phyloP scores from a whole-genome alignment of 2,797 vertebrate species.

The Pantherophis vulpinus region DNA sequence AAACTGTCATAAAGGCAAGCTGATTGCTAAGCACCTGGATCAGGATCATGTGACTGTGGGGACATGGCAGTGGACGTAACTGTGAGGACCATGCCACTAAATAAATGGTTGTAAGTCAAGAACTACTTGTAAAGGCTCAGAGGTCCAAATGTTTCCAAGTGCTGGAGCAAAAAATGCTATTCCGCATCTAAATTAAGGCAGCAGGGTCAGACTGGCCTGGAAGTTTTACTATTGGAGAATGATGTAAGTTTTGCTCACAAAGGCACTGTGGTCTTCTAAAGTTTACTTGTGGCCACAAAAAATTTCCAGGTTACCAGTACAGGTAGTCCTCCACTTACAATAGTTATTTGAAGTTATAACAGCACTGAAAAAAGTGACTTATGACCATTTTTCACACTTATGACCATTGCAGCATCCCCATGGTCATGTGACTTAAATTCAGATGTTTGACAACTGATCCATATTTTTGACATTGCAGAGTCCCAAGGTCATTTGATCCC shows the following conservation, averaged over 20 bases:
- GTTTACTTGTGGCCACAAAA: not conserved
- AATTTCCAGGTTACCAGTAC: not conserved
- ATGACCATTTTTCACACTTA: too few species aligned
- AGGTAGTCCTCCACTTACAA: too few species aligned
- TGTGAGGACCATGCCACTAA: not conserved
- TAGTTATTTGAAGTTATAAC: too few species aligned
- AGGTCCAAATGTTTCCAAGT: not conserved
- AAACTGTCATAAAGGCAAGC: accelerated
- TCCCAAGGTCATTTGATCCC: too few species aligned
- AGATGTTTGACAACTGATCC: too few species aligned
- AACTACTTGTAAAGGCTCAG: not conserved
- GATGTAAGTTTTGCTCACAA: not conserved
- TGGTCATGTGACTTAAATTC: too few species aligned
- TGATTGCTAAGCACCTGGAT: not conserved
- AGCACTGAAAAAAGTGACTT: too few species aligned
- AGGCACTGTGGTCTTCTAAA: not conserved
- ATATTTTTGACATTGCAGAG: too few species aligned
- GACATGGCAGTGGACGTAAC: not conserved
- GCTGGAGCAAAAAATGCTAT: not conserved
- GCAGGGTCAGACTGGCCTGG: not conserved
- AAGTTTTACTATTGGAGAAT: not conserved
- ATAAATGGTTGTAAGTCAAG: not conserved
- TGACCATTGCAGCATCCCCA: too few species aligned
- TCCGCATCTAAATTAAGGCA: not conserved
- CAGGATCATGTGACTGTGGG: not conserved